Base-by-base conservation (phyloP, 2,888 invertebrate species). In the Heliconius ethilla region DNA sequence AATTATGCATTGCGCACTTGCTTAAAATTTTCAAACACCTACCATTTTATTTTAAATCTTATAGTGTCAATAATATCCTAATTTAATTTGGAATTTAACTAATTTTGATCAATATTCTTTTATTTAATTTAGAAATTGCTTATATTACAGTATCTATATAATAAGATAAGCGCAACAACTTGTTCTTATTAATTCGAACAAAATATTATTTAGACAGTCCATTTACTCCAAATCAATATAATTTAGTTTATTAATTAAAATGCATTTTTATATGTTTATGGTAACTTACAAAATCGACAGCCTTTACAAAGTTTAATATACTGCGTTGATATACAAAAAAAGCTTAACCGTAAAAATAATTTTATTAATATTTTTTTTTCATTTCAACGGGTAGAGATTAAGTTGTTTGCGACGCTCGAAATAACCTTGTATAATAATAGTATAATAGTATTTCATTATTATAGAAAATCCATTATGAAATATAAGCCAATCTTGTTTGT, bases 311-410 rank as follows among this genome's bases (percentile, higher is more conserved):
- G n/a, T 3, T 70, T 6, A 7, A 33, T 29, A 22, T 33, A 59
- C 33, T 55, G 6, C n/a, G 55, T 33, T 15, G 6, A 33, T 59
- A 33, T 62, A n/a, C 10, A 15, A 37, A n/a, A 18, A 33, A 63
- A 27, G 27, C 27, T 63, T 73, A 62, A 74, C 40, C 63, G 45
- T 73, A 15, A 63, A 18, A 62, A 62, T 15, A 37, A 27, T 62
- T 22, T 63, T 74, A 55, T 15, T 70, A 25, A 1, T 18, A 10
- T 25, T 45, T 63, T 33, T 73, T 15, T n/a, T 5, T 25, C 5
- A 11, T 25, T 13, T 63, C 40, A 63, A 74, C 63, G 45, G 27
- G 18, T 40, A 51, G 33, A 40, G 33, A 27, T 27, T 45, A 40
- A 27, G 9, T 63, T 40, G 62, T 62, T 40, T 59, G 40, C 40